A percentile compares a stretch with the other conserved stretches of the same genome.
Conservation (phyloP, 2,888 invertebrate genomes). For the Macaria notata region DNA sequence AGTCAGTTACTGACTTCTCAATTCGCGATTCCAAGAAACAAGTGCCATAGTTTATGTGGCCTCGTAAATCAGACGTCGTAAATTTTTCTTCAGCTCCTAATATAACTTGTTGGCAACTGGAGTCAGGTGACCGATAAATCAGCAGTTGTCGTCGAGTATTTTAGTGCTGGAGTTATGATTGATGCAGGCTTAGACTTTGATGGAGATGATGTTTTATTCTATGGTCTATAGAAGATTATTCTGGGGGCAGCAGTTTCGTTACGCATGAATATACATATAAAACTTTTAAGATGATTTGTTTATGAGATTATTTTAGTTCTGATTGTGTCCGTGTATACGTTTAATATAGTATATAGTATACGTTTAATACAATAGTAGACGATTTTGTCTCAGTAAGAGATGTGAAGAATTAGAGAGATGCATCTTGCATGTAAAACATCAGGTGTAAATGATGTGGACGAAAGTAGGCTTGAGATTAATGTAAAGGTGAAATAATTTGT, state of each 20-base stretch:
- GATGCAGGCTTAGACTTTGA: conserved; percentile 31
- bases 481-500: not conserved
- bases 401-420: conserved; percentile 9
- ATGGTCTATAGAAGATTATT: too few relatives aligned
- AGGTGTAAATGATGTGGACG: not conserved
- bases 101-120: conserved; percentile 59
- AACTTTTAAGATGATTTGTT: too few relatives aligned
- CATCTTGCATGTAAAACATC: not conserved
- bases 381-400: conserved; percentile 15
- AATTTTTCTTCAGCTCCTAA: conserved; percentile 50
- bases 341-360: too few relatives aligned
- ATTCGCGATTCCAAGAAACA: conserved; percentile 41
- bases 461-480: not conserved
- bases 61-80: conserved; percentile 54
- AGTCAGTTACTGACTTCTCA: conserved; percentile 26
- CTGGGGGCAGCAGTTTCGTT: too few relatives aligned
- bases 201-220: conserved; percentile 11
- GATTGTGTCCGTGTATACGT: conserved; percentile 9
- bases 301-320: not conserved
- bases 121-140: conserved; percentile 63
- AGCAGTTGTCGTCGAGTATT: conserved; percentile 43
- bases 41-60: conserved; percentile 46
- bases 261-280: too few relatives aligned
- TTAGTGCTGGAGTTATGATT: conserved; percentile 33
- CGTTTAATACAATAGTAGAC: too few relatives aligned